Percentiles rank a stretch among this genome's conserved stretches.
Conservation (phyloP, 2,797 vertebrate genomes). For the Meda fulgida region DNA sequence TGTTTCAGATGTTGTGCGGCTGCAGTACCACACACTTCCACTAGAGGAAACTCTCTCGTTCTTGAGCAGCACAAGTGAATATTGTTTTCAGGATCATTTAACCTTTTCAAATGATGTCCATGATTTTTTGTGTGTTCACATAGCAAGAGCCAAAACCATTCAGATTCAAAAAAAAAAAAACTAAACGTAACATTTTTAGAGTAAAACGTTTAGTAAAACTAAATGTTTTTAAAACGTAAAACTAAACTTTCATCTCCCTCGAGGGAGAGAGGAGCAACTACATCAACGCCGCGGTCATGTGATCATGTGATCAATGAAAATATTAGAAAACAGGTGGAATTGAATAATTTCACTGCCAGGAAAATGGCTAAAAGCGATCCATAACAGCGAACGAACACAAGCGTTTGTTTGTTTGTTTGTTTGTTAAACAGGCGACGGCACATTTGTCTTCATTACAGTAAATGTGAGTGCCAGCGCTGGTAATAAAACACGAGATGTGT, state of each 20-base stretch:
- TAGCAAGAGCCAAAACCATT: too few relatives aligned
- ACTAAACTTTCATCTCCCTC: conserved; percentile 85
- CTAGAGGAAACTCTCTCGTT: too few relatives aligned
- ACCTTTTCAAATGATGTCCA: too few relatives aligned
- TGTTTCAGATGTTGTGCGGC: too few relatives aligned
- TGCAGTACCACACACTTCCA: too few relatives aligned
- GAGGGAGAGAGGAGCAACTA: conserved; percentile 99
- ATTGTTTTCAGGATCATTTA: too few relatives aligned
- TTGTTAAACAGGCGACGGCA: conserved; percentile 43
- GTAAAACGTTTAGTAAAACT: too few relatives aligned
- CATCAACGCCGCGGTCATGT: conserved; percentile 96
- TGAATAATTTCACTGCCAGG: conserved; percentile 59
- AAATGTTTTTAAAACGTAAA: too few relatives aligned
- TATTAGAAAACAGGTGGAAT: conserved; percentile 61
- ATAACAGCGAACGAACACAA: background rate
- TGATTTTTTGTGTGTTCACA: too few relatives aligned
- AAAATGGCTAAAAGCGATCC: conserved; percentile 54
- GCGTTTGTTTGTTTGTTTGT: conserved; percentile 40
- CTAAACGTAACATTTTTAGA: too few relatives aligned
- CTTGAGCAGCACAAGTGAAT: too few relatives aligned
- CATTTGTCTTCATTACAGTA: conserved; percentile 60
- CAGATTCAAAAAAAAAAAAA: too few relatives aligned
- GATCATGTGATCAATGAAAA: conserved; percentile 57
- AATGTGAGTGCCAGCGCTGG: conserved; percentile 44
- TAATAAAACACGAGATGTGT: background rate